These are phyloP conservation scores for Chelon labrosus DNA, from an alignment of 2,797 vertebrate species.

Conservation along the genomic window DNA sequence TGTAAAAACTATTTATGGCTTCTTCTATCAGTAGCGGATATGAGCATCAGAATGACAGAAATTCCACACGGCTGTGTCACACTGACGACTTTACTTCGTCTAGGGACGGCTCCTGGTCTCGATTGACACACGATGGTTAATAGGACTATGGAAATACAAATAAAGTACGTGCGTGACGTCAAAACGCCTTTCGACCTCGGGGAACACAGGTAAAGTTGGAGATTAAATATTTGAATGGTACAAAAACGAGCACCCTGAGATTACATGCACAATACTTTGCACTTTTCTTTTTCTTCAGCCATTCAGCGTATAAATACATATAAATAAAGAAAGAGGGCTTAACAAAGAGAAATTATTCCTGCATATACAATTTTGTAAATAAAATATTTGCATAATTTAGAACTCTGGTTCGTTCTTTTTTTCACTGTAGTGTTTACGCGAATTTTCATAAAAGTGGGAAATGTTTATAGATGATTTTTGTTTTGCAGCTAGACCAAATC, in stretches of 20 bases:
- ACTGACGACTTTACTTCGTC: neutral
- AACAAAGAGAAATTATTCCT: constrained; percentile 3
- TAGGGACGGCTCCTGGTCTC: neutral
- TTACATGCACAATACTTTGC: constrained; percentile 63
- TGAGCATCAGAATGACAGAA: constrained; percentile 12
- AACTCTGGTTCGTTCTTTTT: neutral
- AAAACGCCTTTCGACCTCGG: constrained; percentile 20
- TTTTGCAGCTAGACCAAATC: neutral
- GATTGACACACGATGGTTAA: neutral
- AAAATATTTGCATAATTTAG: constrained; percentile 36
- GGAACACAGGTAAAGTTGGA: constrained; percentile 36
- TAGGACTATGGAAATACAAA: constrained; percentile 25
- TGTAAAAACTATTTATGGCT: constrained; percentile 42
- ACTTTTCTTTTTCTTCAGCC: constrained; percentile 48
- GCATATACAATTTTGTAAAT: constrained; percentile 26
- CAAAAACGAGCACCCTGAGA: constrained; percentile 48
- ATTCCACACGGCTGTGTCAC: neutral
- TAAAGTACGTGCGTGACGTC: neutral
- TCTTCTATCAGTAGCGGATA: constrained; percentile 7
- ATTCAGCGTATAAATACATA: constrained; percentile 4
- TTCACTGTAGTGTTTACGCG: too few relatives aligned
- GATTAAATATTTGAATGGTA: constrained; percentile 46
- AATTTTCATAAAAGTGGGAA: too few relatives aligned
- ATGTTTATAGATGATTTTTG: too few relatives aligned
- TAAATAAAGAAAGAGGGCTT: constrained; percentile 5